phyloP scores from a whole-genome alignment of 2,113 vertebrate genomes.

The Ammodytes dubius region DNA sequence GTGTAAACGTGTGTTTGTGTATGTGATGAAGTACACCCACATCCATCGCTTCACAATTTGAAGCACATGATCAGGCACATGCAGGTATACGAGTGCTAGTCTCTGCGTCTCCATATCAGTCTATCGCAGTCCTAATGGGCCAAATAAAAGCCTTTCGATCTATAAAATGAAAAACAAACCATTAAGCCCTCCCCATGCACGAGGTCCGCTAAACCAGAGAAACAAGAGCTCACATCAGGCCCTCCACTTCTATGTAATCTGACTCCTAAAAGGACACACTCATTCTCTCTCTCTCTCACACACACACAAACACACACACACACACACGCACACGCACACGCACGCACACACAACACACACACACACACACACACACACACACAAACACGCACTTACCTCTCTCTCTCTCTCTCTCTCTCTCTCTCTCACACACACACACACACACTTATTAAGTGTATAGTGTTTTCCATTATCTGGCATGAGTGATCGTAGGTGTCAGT shows the following conservation, averaged over 20 bases:
- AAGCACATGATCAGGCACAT: background rate
- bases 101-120: constrained; percentile 35
- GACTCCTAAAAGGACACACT: constrained; percentile 61
- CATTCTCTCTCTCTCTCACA: background rate
- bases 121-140: constrained; percentile 68
- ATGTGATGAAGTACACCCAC: background rate
- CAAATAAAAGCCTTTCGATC: constrained; percentile 77
- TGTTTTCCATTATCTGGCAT: constrained; percentile 27
- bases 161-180: constrained; percentile 73
- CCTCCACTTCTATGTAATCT: constrained; percentile 57
- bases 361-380: constrained; percentile 20
- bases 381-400: background rate
- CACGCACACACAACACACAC: constrained; percentile 19
- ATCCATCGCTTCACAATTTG: background rate
- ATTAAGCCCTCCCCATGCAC: constrained; percentile 51
- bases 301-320: constrained; percentile 1
- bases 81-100: constrained; percentile 4
- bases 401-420: too few relatives aligned
- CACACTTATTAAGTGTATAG: constrained; percentile 16
- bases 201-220: constrained; percentile 54
- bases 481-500: constrained; percentile 40
- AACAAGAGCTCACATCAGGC: constrained; percentile 56
- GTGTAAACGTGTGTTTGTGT: background rate
- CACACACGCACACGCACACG: constrained; percentile 10
- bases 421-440: constrained; percentile 11